phyloP scores from a whole-genome alignment of 2,797 vertebrate species.

The Spinus olivaceus region DNA sequence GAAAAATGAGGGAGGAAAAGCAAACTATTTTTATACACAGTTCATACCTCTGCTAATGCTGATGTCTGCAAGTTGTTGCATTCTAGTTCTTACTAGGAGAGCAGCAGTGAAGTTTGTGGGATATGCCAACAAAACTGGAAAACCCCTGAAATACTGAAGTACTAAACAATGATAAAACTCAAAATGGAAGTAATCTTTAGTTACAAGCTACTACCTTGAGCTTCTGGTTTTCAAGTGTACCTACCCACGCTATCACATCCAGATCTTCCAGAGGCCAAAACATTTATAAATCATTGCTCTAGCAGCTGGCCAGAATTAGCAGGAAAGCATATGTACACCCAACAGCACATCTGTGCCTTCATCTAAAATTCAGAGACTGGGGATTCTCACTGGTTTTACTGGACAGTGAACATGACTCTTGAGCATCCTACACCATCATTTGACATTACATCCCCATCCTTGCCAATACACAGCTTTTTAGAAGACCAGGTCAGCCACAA shows the following conservation, averaged over 20 bases:
- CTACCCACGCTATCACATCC: background rate
- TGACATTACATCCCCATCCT: background rate
- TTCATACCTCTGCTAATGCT: background rate
- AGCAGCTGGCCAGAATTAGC: background rate
- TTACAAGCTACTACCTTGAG: background rate
- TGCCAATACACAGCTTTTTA: background rate
- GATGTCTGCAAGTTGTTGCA: background rate
- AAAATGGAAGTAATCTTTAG: background rate
- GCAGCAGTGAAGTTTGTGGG: background rate
- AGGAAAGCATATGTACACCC: rapidly evolving
- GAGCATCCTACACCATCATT: background rate
- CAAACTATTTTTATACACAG: background rate
- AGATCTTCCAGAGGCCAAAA: background rate
- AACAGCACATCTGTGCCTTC: background rate
- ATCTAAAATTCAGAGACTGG: background rate
- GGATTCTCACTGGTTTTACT: background rate
- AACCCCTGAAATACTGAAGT: background rate
- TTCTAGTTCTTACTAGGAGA: background rate
- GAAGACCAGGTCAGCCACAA: background rate
- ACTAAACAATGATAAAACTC: background rate
- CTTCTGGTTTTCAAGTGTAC: background rate
- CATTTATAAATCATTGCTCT: background rate
- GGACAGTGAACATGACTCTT: background rate
- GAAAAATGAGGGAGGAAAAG: background rate
- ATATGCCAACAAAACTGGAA: background rate